Base-by-base conservation (phyloP, 2,113 vertebrate species). In the Amphiprion ocellaris region DNA sequence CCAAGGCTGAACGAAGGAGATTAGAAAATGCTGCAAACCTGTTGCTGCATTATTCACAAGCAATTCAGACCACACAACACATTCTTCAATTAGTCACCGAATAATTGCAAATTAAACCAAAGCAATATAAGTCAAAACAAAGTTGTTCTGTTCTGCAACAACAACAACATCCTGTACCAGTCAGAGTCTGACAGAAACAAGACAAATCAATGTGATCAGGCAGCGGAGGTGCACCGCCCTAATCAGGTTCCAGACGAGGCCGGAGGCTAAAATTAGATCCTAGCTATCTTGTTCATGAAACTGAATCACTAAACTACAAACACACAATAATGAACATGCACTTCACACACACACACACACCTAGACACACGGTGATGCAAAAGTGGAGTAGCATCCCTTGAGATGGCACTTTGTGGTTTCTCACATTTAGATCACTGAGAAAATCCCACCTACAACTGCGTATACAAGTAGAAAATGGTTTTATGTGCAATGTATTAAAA, bases 181-280 rank as follows among this genome's bases (percentile, higher is more conserved):
- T 78, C 64, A 60, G 68, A 88, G 53, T 72, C 80, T 66, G 77
- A 79, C 56, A 86, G 75, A 83, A 85, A 84, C 77, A 87, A 73
- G 79, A 87, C 28, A 83, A 80, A 90, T 90, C 79, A 78, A 87
- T 81, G 86, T 58, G 79, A 89, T 77, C 72, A 83, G 79, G 69
- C 82, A 53, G 82, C 67, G 28, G 83, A 88, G 87, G 78, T 84
- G 41, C 85, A 70, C 49, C 49, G 14, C 77, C 37, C 74, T 91
- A 89, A 91, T 89, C 84, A 79, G 71, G 71, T 91, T 90, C 70
- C 74, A 87, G 86, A 84, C 52, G 64, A 81, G 81, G 74, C 81
- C 58, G 46, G 14, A 70, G 70, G 68, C 63, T 75, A 77, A 77
- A 88, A 89, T 91, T 88, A 90, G 79, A 89, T 82, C 54, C 50